Conservation (phyloP, 2,888 invertebrate species). For the Phorcus lineatus region DNA sequence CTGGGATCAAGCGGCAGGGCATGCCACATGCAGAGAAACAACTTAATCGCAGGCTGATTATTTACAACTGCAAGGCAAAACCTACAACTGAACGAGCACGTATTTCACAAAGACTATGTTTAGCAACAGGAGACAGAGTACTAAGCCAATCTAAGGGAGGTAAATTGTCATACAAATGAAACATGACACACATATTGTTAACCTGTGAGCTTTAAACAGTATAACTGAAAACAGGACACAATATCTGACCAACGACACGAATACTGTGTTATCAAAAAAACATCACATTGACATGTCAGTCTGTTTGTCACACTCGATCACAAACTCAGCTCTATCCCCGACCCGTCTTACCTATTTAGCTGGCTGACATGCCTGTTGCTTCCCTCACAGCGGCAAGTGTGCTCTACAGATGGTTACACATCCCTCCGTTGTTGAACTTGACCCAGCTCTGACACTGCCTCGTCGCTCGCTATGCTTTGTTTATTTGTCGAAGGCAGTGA, state of each 20-base stretch:
- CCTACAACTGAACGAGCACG: too few relatives aligned
- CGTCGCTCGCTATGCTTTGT: background rate
- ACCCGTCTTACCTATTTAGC: background rate
- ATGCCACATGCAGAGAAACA: background rate
- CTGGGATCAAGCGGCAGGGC: background rate
- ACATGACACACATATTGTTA: background rate
- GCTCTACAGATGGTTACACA: background rate
- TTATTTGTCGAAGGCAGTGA: constrained; percentile 4
- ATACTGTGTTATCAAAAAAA: too few relatives aligned
- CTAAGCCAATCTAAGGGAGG: background rate
- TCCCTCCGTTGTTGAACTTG: background rate
- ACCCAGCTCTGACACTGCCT: background rate
- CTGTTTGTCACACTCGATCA: too few relatives aligned
- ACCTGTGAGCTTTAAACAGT: too few relatives aligned
- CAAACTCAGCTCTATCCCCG: too few relatives aligned
- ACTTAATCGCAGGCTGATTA: background rate
- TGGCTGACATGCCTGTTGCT: background rate
- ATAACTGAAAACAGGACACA: too few relatives aligned
- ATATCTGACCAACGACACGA: too few relatives aligned
- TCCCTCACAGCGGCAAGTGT: background rate
- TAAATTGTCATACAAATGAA: background rate
- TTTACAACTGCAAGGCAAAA: too few relatives aligned
- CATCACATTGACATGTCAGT: too few relatives aligned
- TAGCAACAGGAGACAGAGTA: background rate
- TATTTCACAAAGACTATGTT: background rate